Base-by-base conservation (phyloP, 2,888 invertebrate species). In the Malacosoma neustria region DNA sequence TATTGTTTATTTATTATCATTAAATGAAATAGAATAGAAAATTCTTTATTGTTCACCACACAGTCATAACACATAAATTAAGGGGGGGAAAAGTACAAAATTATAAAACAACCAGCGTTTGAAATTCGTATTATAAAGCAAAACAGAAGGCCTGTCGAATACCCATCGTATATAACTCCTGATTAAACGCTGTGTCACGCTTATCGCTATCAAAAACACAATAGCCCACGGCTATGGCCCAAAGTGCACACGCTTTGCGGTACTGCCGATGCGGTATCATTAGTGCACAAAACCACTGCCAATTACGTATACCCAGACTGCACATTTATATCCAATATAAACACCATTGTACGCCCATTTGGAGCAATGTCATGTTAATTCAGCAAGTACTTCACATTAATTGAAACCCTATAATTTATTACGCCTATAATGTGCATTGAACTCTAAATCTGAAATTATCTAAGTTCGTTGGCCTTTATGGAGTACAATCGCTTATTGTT, bases 231-330 rank as follows among this genome's bases (percentile, higher is more conserved):
- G 35, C 48, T 51, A 50, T 55, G 60, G 58, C 53, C 46, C 48
- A 12, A 39, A 45, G 36, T 53, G 49, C 54, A 56, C 50, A 54
- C 61, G 58, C 59, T 51, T 57, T 62, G 59, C 59, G 58, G 61
- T 61, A 54, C 45, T 43, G 43, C 45, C 45, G 36, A 35, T 49
- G 47, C 47, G 48, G 58, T 63, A 61, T 67, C 59, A 74, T 74
- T 71, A 69, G 41, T 40, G 46, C 41, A 62, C 57, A 64, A 65
- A 62, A 59, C 56, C 49, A 59, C 59, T 52, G 55, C 48, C 67
- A 70, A 73, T 74, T 73, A 74, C 64, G 51, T 40, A 46, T 45
- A 45, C 45, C 54, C 43, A 59, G 61, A 60, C 61, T 61, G 57
- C 62, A 61, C 55, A 67, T 68, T 67, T 64, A 54, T 54, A 57